phyloP scores from a whole-genome alignment of 2,888 invertebrate genomes.

The Meandrusa payeni region DNA sequence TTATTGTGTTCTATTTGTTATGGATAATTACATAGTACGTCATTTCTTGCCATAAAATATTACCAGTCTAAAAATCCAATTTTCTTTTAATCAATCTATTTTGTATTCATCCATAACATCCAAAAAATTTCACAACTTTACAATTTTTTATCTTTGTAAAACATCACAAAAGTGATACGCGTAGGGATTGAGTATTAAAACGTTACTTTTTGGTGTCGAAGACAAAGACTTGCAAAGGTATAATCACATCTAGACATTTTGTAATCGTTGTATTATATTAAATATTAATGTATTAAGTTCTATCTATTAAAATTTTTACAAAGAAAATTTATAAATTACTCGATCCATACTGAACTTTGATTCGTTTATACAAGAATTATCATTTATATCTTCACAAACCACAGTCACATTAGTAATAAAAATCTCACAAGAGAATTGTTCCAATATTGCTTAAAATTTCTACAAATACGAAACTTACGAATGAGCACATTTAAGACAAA shows the following conservation, averaged over 20 bases:
- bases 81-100: neutral
- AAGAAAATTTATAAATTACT: constrained; percentile 16
- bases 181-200: constrained; percentile 1
- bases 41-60: neutral
- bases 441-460: constrained; percentile 65
- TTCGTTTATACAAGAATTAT: constrained; percentile 4
- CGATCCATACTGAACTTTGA: constrained; percentile 18
- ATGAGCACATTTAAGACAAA: constrained; percentile 36
- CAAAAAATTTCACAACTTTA: neutral
- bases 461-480: constrained; percentile 47
- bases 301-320: constrained; percentile 23
- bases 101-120: neutral
- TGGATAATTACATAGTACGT: neutral
- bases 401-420: constrained; percentile 15
- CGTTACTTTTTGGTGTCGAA: neutral
- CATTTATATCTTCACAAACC: constrained; percentile 16
- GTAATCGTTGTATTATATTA: constrained; percentile 23
- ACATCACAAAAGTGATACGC: constrained; percentile 14
- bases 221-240: neutral
- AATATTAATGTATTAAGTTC: constrained; percentile 12
- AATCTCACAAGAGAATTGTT: constrained; percentile 32
- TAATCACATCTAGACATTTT: constrained; percentile 18
- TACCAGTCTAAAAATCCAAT: neutral
- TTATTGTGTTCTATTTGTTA: constrained; percentile 1
- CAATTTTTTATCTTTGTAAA: constrained; percentile 6